phyloP scores from a whole-genome alignment of 2,888 invertebrate genomes.

The Phrixothrix hirtus region DNA sequence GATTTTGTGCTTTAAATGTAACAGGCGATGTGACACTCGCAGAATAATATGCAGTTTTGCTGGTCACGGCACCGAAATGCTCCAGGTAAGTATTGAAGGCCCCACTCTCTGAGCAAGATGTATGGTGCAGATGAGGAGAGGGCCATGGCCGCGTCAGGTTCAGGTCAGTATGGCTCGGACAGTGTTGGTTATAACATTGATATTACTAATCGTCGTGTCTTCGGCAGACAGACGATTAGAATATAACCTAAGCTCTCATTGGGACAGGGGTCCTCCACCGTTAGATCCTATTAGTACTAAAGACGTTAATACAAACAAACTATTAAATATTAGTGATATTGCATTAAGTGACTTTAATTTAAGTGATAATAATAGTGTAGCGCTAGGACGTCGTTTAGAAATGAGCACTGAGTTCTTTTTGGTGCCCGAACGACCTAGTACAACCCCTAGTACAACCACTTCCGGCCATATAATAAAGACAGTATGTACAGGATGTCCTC shows the following conservation, averaged over 20 bases:
- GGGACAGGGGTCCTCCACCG: slow-evolving; percentile 44
- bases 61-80: slow-evolving; percentile 23
- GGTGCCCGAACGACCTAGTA: slow-evolving; percentile 64
- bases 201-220: slow-evolving; percentile 39
- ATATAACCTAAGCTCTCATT: slow-evolving; percentile 39
- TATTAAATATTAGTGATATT: slow-evolving; percentile 20
- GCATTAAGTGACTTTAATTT: slow-evolving; percentile 11
- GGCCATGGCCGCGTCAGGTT: slow-evolving; percentile 16
- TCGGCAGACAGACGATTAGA: slow-evolving; percentile 44
- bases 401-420: slow-evolving; percentile 86
- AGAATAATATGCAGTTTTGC: slow-evolving; percentile 17
- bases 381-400: slow-evolving; percentile 64
- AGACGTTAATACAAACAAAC: slow-evolving; percentile 13
- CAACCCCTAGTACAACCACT: slow-evolving; percentile 44
- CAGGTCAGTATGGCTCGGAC: slow-evolving; percentile 51
- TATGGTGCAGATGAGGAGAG: slow-evolving; percentile 26
- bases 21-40: too few species aligned
- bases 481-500: slow-evolving; percentile 48
- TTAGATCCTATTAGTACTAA: slow-evolving; percentile 6
- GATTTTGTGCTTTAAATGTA: too few species aligned
- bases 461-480: slow-evolving; percentile 49
- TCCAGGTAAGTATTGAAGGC: slow-evolving; percentile 7
- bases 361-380: slow-evolving; percentile 18
- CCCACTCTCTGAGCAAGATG: slow-evolving; percentile 16
- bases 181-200: slow-evolving; percentile 42